Conservation (phyloP, 1,140 invertebrate genomes). For the Drosophila nigromelanica region DNA sequence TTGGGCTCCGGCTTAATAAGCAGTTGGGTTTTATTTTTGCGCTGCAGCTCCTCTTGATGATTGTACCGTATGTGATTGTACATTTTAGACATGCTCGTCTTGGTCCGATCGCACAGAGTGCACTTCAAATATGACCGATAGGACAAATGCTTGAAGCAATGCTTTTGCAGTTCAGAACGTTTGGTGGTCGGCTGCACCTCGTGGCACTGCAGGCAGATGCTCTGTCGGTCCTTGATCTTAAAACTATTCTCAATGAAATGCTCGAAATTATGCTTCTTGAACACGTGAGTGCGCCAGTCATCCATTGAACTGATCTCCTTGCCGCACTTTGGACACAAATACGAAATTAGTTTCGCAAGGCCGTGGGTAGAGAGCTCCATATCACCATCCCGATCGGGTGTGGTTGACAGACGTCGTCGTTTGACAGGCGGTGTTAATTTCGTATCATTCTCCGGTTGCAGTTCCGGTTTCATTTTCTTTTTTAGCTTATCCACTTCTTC, state of each 20-base stretch:
- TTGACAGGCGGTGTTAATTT: slow-evolving; percentile 23
- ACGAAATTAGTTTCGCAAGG: slow-evolving; percentile 50
- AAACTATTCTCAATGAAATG: slow-evolving; percentile 73
- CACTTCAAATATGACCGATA: slow-evolving; percentile 75
- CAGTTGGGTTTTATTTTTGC: slow-evolving; percentile 65
- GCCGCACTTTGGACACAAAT: slow-evolving; percentile 73
- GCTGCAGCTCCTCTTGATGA: slow-evolving; percentile 63
- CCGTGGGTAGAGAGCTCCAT: slow-evolving; percentile 30
- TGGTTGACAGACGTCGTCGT: slow-evolving; percentile 38
- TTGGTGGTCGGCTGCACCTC: slow-evolving; percentile 56
- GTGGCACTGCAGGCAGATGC: slow-evolving; percentile 61
- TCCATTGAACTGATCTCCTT: slow-evolving; percentile 64
- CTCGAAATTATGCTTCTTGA: slow-evolving; percentile 71
- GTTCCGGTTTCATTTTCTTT: slow-evolving; percentile 47
- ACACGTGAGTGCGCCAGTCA: slow-evolving; percentile 68
- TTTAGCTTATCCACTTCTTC: slow-evolving; percentile 61
- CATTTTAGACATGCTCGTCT: slow-evolving; percentile 76
- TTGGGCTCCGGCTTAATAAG: slow-evolving; percentile 60
- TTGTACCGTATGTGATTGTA: slow-evolving; percentile 69
- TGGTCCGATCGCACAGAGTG: slow-evolving; percentile 65
- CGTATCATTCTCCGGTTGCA: slow-evolving; percentile 8
- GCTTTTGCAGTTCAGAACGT: slow-evolving; percentile 62
- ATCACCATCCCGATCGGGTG: slow-evolving; percentile 24
- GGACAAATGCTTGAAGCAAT: slow-evolving; percentile 75
- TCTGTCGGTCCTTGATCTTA: slow-evolving; percentile 54